Percentiles rank a stretch among this genome's conserved stretches.
Evolutionary conservation across 2,113 vertebrate species (phyloP).

Genomic region (Cynocephalus volans): DNA sequence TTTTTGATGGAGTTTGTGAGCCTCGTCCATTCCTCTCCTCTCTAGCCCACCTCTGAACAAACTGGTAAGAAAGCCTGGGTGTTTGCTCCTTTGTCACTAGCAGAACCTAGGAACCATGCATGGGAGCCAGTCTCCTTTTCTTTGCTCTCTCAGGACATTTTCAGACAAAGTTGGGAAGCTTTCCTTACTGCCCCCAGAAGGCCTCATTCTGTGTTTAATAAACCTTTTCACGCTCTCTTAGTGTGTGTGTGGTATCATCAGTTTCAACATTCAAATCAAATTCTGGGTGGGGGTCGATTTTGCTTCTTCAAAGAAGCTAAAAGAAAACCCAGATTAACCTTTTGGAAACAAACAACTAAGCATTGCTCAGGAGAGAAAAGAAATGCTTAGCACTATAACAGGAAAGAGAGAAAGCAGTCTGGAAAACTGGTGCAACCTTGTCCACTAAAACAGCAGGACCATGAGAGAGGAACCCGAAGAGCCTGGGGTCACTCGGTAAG

Average conservation of each 20-base stretch:
- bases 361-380: not conserved
- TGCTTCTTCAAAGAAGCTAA: not conserved
- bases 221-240: not conserved
- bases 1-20: not conserved
- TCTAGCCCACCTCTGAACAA: not conserved
- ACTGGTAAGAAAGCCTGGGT: not conserved
- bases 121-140: not conserved
- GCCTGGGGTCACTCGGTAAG: not conserved
- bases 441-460: not conserved
- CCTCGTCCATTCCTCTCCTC: not conserved
- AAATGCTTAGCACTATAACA: not conserved
- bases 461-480: not conserved
- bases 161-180: not conserved
- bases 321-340: not conserved
- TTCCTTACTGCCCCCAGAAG: not conserved
- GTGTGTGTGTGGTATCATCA: not conserved
- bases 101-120: rapidly evolving
- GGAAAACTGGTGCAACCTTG: not conserved
- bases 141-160: not conserved
- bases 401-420: not conserved
- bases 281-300: not conserved
- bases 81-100: not conserved
- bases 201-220: not conserved
- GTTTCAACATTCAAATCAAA: not conserved
- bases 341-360: not conserved